Percentiles rank a stretch among this genome's conserved stretches.
Evolutionary conservation across 2,113 vertebrate genomes (phyloP).

Genomic region (Neopipo cinnamomea): DNA sequence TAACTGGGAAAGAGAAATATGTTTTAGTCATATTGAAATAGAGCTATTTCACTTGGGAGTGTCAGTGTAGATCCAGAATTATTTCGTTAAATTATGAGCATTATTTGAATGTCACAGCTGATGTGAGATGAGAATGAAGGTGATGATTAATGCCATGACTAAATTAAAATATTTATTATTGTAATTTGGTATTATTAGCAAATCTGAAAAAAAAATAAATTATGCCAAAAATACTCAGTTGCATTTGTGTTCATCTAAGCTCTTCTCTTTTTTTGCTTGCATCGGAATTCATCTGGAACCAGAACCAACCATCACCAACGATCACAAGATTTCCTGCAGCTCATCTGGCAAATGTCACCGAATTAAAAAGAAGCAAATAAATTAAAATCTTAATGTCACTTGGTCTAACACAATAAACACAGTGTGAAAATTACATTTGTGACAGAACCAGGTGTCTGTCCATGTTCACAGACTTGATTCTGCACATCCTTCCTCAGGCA

Average conservation of each 20-base stretch:
- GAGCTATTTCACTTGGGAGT: not conserved
- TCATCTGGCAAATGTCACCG: not conserved
- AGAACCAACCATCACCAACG: not conserved
- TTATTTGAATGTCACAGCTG: conserved; percentile 55
- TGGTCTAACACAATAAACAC: not conserved
- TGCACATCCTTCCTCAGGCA: not conserved
- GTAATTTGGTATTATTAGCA: conserved; percentile 35
- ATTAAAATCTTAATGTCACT: not conserved
- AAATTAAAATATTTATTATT: conserved; percentile 65
- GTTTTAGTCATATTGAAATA: not conserved
- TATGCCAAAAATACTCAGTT: not conserved
- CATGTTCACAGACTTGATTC: not conserved
- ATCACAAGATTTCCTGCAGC: not conserved
- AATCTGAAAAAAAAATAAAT: conserved; percentile 36
- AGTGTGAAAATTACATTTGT: not conserved
- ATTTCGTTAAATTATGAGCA: conserved; percentile 5
- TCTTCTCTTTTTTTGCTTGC: not conserved
- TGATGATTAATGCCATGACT: conserved; percentile 55
- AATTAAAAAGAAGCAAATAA: conserved; percentile 10
- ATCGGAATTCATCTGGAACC: not conserved
- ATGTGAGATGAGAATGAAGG: conserved; percentile 41
- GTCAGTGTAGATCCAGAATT: not conserved
- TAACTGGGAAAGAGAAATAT: not conserved
- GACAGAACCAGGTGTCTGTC: not conserved
- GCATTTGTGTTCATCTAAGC: not conserved